Conservation (phyloP, 2,797 vertebrate genomes). For the Artibeus jamaicensis region DNA sequence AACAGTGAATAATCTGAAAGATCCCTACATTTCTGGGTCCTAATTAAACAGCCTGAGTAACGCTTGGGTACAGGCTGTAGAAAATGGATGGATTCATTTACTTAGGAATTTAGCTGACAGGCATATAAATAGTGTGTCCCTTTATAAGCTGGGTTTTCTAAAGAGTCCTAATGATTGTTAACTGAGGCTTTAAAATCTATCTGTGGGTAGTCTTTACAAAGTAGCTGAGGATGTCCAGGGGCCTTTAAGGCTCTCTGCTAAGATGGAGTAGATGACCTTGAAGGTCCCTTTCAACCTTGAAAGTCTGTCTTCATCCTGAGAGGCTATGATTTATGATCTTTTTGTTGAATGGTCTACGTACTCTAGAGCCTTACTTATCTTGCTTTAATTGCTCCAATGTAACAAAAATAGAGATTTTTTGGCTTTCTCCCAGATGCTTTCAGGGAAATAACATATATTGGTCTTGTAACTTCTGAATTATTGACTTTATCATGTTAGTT, state of each 20-base stretch:
- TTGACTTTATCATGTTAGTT: neutral
- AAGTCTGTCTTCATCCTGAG: neutral
- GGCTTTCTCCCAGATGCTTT: conserved; percentile 37
- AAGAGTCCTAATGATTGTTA: conserved; percentile 35
- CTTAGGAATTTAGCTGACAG: conserved; percentile 22
- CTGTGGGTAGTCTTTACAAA: neutral
- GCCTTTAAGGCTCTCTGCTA: neutral
- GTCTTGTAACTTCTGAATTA: conserved; percentile 19
- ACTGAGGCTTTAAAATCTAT: neutral
- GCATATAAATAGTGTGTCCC: conserved; percentile 45
- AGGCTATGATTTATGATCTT: neutral
- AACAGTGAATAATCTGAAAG: conserved; percentile 48
- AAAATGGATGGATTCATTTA: conserved; percentile 69
- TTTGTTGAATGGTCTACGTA: neutral
- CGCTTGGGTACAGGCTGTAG: conserved; percentile 23
- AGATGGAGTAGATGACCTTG: neutral
- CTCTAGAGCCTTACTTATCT: neutral
- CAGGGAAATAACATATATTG: neutral
- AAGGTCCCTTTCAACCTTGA: conserved; percentile 4
- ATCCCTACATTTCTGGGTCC: conserved; percentile 36
- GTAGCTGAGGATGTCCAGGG: neutral
- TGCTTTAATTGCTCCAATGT: neutral
- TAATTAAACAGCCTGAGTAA: conserved; percentile 50
- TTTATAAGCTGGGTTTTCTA: conserved; percentile 44
- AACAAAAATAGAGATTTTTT: neutral